These are phyloP conservation scores for Oreochromis tanganicae DNA, from an alignment of 2,113 vertebrate species.

Conservation along the genomic window DNA sequence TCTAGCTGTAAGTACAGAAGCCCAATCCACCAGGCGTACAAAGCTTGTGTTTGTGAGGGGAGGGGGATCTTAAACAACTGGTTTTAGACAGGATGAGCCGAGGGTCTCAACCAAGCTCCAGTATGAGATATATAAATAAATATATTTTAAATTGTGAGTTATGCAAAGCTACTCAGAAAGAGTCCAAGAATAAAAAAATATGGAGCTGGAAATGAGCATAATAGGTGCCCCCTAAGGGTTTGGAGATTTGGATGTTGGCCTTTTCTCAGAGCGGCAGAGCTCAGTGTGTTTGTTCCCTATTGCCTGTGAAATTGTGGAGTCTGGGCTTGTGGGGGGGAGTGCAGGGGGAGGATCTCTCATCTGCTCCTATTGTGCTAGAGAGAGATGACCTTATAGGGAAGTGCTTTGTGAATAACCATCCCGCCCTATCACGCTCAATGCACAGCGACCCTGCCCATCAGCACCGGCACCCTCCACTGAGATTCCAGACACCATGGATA, in stretches of 20 bases:
- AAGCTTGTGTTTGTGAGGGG: not conserved
- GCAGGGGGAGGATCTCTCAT: slow-evolving; percentile 25
- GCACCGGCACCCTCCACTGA: slow-evolving; percentile 48
- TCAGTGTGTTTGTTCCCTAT: slow-evolving; percentile 13
- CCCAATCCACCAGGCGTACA: not conserved
- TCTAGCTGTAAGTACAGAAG: not conserved
- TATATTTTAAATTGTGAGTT: not conserved
- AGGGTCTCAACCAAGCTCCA: not conserved
- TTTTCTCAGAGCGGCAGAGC: slow-evolving; percentile 17
- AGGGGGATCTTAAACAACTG: not conserved
- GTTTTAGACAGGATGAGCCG: not conserved
- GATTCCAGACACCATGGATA: slow-evolving; percentile 76
- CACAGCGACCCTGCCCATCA: slow-evolving; percentile 70
- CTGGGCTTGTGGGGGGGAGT: not conserved
- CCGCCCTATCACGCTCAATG: slow-evolving; percentile 63
- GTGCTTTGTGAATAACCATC: slow-evolving; percentile 64
- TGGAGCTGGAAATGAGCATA: not conserved
- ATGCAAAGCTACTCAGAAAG: not conserved
- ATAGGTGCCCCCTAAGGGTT: not conserved
- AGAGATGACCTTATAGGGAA: slow-evolving; percentile 86
- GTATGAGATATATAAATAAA: not conserved
- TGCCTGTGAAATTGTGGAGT: slow-evolving; percentile 30
- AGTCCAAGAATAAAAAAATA: not conserved
- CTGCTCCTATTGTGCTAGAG: slow-evolving; percentile 63
- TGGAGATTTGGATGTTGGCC: not conserved